These are phyloP conservation scores for Chaenodraco wilsoni DNA, from an alignment of 2,797 vertebrate species.

Conservation along the genomic window DNA sequence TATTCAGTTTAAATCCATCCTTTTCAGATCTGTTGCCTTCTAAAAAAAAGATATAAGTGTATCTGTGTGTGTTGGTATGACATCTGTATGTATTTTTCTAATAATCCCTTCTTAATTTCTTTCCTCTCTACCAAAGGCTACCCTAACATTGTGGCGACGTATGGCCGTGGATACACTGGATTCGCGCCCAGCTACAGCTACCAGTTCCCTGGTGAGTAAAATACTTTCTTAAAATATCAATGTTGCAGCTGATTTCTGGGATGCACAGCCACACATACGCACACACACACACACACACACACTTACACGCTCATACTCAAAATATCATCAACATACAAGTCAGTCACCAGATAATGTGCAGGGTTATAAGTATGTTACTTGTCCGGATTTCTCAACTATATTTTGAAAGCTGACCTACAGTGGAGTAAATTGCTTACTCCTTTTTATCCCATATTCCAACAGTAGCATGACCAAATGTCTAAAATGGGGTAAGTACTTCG, in stretches of 20 bases:
- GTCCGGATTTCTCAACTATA: constrained; percentile 61
- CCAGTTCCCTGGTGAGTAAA: constrained; percentile 96
- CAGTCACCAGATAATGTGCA: constrained; percentile 73
- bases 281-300: constrained; percentile 15
- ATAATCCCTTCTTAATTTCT: constrained; percentile 33
- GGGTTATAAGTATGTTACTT: constrained; percentile 65
- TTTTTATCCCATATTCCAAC: constrained; percentile 67
- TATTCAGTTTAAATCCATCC: constrained; percentile 2
- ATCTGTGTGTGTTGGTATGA: background rate
- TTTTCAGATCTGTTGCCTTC: constrained; percentile 14
- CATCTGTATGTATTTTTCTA: background rate
- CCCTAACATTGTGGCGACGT: constrained; percentile 98
- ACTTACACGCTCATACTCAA: constrained; percentile 30
- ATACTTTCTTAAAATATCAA: constrained; percentile 59
- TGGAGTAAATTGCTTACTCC: constrained; percentile 72
- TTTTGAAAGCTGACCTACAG: constrained; percentile 69
- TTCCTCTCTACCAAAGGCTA: constrained; percentile 86
- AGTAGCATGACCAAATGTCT: constrained; percentile 75
- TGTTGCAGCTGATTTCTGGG: constrained; percentile 50
- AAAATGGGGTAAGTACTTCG: constrained; percentile 64
- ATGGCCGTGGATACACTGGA: constrained; percentile 97
- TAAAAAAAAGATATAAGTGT: constrained; percentile 5
- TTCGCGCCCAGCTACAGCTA: constrained; percentile 99
- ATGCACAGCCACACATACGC: constrained; percentile 44
- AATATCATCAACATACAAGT: constrained; percentile 61